Conservation (phyloP, 2,888 invertebrate species). For the Allolobophora icterica region DNA sequence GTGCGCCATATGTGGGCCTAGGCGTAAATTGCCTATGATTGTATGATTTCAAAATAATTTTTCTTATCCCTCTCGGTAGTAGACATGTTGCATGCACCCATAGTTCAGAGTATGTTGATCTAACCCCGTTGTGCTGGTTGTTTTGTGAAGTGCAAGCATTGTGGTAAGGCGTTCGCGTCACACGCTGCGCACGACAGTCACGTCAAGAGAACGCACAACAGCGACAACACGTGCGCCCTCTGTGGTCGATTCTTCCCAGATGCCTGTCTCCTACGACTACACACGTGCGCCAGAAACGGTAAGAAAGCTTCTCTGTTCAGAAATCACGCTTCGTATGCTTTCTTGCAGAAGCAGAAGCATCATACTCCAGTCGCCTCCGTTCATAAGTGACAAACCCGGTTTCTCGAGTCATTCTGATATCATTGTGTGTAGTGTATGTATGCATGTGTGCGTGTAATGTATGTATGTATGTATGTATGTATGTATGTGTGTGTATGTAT, state of each 20-base stretch:
- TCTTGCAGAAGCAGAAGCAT: background rate
- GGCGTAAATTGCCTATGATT: too few species aligned
- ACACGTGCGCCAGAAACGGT: background rate
- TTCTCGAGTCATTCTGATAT: too few species aligned
- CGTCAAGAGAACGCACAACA: conserved; percentile 66
- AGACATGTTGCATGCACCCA: too few species aligned
- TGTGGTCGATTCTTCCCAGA: background rate
- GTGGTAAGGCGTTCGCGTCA: conserved; percentile 69
- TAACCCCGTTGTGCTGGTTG: background rate
- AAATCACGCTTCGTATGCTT: background rate
- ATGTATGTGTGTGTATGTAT: too few species aligned
- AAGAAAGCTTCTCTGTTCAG: background rate
- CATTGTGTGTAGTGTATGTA: background rate
- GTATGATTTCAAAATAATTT: too few species aligned
- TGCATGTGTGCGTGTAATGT: background rate
- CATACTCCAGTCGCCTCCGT: background rate
- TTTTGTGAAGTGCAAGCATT: conserved; percentile 66
- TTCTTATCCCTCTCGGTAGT: too few species aligned
- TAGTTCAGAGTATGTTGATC: background rate
- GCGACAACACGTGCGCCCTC: conserved; percentile 52
- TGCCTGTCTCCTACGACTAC: background rate
- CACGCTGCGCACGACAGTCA: conserved; percentile 70
- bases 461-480: background rate
- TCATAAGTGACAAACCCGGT: too few species aligned
- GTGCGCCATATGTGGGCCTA: too few species aligned